phyloP scores from a whole-genome alignment of 2,113 vertebrate species.

The Microtus ochrogaster region DNA sequence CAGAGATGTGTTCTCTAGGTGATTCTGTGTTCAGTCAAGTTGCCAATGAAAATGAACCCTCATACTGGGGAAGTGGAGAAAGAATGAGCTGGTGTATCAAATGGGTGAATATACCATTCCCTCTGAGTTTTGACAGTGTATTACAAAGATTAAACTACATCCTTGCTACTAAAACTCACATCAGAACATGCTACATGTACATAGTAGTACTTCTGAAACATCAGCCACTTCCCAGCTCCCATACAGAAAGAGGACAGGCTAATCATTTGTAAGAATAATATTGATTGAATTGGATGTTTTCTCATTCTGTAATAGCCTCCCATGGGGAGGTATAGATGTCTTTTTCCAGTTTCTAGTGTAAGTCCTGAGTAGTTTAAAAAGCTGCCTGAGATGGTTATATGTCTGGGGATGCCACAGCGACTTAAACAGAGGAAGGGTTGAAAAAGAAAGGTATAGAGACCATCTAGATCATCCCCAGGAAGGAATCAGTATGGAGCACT shows the following conservation, averaged over 20 bases:
- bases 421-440: fast-evolving
- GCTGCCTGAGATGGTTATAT: neutral
- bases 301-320: neutral
- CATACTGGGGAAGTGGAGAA: neutral
- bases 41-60: neutral
- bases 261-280: neutral
- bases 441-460: neutral
- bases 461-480: neutral
- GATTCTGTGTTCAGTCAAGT: neutral
- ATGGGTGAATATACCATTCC: neutral
- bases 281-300: neutral
- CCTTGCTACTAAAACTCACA: neutral
- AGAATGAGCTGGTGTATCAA: neutral
- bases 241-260: neutral
- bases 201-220: neutral
- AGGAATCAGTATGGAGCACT: neutral
- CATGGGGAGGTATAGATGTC: neutral
- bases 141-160: neutral
- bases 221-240: neutral
- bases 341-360: neutral
- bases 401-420: neutral
- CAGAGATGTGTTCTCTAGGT: neutral
- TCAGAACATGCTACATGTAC: neutral
- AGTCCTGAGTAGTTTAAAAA: neutral
- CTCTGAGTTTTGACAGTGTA: neutral